Percentiles rank a stretch among this genome's conserved stretches.
Conservation (phyloP, 2,797 vertebrate species). For the Poeciliopsis turneri region DNA sequence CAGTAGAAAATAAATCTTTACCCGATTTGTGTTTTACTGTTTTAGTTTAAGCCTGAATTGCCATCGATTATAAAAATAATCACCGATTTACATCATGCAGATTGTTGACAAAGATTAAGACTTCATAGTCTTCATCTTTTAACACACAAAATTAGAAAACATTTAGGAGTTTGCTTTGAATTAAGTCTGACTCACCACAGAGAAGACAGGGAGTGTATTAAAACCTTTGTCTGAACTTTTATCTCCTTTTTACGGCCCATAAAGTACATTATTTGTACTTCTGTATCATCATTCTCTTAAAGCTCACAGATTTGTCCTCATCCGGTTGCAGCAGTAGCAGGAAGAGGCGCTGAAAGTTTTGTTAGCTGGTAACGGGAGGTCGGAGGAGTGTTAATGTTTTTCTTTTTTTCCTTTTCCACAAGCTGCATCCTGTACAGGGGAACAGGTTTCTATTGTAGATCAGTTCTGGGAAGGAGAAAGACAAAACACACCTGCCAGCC, state of each 20-base stretch:
- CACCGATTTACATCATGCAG: neutral
- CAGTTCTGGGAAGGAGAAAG: conserved; percentile 87
- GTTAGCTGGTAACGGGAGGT: conserved; percentile 82
- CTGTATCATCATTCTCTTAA: conserved; percentile 15
- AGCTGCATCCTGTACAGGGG: conserved; percentile 92
- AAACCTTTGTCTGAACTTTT: conserved; percentile 5
- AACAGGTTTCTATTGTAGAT: conserved; percentile 86
- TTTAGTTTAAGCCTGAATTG: neutral
- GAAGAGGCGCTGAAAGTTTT: conserved; percentile 70
- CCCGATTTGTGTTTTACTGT: neutral
- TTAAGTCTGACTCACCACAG: neutral
- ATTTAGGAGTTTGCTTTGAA: conserved; percentile 7
- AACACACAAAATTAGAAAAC: neutral
- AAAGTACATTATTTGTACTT: conserved; percentile 14
- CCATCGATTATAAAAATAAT: neutral
- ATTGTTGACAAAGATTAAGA: neutral
- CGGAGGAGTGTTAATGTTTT: conserved; percentile 51
- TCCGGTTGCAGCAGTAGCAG: conserved; percentile 40
- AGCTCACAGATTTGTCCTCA: conserved; percentile 28
- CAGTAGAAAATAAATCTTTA: neutral
- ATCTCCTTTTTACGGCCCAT: conserved; percentile 25
- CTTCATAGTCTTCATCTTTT: neutral
- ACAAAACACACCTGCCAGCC: conserved; percentile 92
- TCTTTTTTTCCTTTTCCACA: conserved; percentile 74
- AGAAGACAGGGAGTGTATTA: neutral